Percentiles rank a stretch among this genome's conserved stretches.
Conservation (phyloP, 2,113 vertebrate species). For the Pyxicephalus adspersus region DNA sequence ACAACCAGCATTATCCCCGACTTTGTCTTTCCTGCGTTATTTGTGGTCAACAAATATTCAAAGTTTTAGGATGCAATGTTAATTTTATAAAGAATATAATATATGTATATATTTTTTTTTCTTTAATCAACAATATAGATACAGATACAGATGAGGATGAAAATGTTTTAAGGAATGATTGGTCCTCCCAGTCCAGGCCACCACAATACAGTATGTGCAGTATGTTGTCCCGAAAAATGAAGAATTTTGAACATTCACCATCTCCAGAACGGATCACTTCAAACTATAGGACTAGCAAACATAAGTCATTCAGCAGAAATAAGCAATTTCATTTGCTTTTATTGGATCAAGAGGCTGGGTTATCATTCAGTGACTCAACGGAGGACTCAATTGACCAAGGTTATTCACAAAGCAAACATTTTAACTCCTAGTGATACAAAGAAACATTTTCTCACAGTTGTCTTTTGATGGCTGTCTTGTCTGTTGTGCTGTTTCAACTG, state of each 20-base stretch:
- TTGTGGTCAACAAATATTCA: no score
- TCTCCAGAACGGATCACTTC: constrained; percentile 61
- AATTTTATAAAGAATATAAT: no score
- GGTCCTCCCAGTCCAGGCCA: constrained; percentile 76
- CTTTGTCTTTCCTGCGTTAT: no score
- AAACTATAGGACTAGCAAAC: constrained; percentile 71
- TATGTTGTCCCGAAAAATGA: constrained; percentile 72
- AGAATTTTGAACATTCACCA: constrained; percentile 60
- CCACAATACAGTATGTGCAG: constrained; percentile 72
- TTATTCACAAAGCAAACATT: constrained; percentile 74
- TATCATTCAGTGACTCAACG: constrained; percentile 84
- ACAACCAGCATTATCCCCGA: no score
- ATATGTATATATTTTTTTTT: not conserved
- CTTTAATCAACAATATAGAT: constrained; percentile 76
- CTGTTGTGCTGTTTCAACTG: constrained; percentile 77
- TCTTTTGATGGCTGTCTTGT: constrained; percentile 71
- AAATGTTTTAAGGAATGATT: constrained; percentile 81
- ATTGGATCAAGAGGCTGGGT: constrained; percentile 84
- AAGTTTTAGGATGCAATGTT: no score
- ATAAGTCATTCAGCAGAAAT: constrained; percentile 80
- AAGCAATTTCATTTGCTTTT: constrained; percentile 93
- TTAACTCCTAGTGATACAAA: not conserved
- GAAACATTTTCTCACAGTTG: constrained; percentile 65
- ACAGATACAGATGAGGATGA: constrained; percentile 93
- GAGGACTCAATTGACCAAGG: constrained; percentile 99